Conservation (phyloP, 1,140 invertebrate genomes). For the Bombus consobrinus region DNA sequence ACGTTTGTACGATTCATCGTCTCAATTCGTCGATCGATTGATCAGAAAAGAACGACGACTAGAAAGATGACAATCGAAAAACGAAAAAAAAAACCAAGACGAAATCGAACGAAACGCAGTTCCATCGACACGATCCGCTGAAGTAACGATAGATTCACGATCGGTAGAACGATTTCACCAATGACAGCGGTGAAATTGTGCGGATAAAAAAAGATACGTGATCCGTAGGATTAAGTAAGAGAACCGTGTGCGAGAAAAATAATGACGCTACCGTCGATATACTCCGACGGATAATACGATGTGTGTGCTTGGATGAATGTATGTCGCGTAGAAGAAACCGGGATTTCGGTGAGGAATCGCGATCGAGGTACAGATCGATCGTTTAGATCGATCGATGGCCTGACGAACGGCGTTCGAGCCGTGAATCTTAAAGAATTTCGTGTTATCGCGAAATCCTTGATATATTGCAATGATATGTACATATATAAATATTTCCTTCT, state of each 20-base stretch:
- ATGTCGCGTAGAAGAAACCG: neutral
- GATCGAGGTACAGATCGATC: neutral
- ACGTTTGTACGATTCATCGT: too few relatives aligned
- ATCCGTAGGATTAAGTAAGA: slow-evolving; percentile 7
- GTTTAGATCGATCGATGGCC: neutral
- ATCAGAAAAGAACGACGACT: neutral
- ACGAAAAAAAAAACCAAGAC: neutral
- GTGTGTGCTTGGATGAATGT: slow-evolving; percentile 5
- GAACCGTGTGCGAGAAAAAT: neutral
- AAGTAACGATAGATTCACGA: neutral
- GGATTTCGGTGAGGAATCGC: slow-evolving; percentile 2
- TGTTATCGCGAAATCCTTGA: neutral
- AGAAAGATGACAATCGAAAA: neutral
- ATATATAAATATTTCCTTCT: neutral
- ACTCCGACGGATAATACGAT: neutral
- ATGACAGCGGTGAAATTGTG: neutral
- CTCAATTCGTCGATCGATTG: too few relatives aligned
- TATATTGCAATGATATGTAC: neutral
- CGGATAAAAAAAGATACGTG: neutral
- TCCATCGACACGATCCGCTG: neutral
- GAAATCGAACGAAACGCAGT: neutral
- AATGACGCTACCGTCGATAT: neutral
- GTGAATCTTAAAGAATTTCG: neutral
- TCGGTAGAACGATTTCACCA: neutral
- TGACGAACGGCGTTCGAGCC: neutral